Evolutionary conservation across 2,797 vertebrate species (phyloP), one percentile per base, ranked within the genome.

Genomic region (Ambastaia sidthimunki): DNA sequence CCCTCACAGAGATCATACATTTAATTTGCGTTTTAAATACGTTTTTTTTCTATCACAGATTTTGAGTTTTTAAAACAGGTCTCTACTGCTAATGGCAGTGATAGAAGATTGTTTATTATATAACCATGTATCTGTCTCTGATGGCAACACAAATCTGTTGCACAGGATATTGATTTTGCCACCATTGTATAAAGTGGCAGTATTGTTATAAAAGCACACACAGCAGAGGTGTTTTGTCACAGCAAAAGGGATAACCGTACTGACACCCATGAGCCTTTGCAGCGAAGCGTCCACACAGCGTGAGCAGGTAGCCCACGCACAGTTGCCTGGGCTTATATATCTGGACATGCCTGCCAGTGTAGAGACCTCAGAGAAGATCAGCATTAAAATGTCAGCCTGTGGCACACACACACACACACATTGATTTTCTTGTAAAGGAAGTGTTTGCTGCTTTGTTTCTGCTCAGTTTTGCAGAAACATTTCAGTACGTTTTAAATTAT

Each of bases 11-110:
- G 82, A 74, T 70, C 25, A 79, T 74, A 76, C 67, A 65, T 80
- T 72, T 81, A 18, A 82, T 85, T 85, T 80, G 81, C 71, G 25
- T 83, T 89, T 67, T 70, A 82, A 83, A 86, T 84, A 55, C 37
- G 65, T 75, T 72, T 71, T 54, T 23, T 73, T 18, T 44, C 23
- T 72, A 73, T 47, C n/a, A 34, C 44, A 31, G 31, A 47, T 65
- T 60, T 70, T 0, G 19, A 69, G 52, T 74, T 48, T 74, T 74
- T 70, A 65, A 71, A 54, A 28, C 50, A 59, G 18, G n/a, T 71
- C 78, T 50, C 47, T 73, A 23, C 62, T 70, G 37, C 44, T 71
- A n/a, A 41, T 7, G 76, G 44, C 44, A 54, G 6, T 52, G 57
- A 66, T 34, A 0, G 34, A 57, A 47, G 65, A 54, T 72, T 50